Base-by-base conservation (phyloP, 2,113 vertebrate species). In the Hippoglossus stenolepis region DNA sequence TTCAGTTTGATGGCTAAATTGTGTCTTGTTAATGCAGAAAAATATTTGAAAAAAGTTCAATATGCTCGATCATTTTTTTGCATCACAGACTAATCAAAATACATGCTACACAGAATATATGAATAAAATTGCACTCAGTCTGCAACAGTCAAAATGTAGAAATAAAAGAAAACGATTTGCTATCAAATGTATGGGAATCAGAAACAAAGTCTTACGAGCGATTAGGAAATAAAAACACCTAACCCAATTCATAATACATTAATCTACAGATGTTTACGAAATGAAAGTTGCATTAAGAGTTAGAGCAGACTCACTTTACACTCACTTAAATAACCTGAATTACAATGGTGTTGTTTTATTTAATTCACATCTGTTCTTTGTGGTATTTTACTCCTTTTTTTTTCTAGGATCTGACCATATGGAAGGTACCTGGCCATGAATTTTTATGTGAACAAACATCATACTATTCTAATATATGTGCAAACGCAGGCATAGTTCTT, bases 391-490 rank as follows among this genome's bases (percentile, higher is more conserved):
- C 26, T 59, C 0, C 13, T 60, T 69, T 31, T 31, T 31, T 31
- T 28, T 24, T 51, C 8, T 23, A 60, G 53, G 35, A 56, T 75
- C 15, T 51, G 53, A 80, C 60, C 81, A 82, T 80, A 82, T 87
- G 83, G 87, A 77, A 60, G 45, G 70, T 73, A 49, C 45, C 40
- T 73, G 65, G 21, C 58, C 59, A 82, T 86, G 77, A 80, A 86
- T 84, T 85, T 82, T 83, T 82, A 85, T 80, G 61, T 49, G 80
- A 77, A 70, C 72, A 73, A 73, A 73, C 63, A 57, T 77, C 17
- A 54, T 75, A 20, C 51, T 28, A 28, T 75, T 66, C 56, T n/a
- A 21, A 73, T 79, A 45, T 58, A 78, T 78, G 73, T 74, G 72
- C 53, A 82, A 77, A 79, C 4, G 17, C 74, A 70, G 47, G 18